A percentile compares a stretch with the other conserved stretches of the same genome.
phyloP scores from a whole-genome alignment of 2,888 invertebrate genomes.

The Malacosoma neustria region DNA sequence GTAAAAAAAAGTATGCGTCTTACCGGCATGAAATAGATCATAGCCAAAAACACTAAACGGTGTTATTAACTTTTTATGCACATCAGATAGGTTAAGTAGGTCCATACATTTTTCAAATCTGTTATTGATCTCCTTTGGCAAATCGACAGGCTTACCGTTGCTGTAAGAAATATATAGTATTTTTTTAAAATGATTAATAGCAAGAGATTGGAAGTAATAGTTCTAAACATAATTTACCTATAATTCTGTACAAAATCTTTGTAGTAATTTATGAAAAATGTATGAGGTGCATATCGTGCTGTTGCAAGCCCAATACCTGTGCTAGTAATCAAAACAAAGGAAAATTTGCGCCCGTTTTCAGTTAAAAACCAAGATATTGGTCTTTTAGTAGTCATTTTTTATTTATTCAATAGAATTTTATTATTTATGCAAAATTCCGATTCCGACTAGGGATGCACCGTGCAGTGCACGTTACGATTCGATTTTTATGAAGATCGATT shows the following conservation, averaged over 20 bases:
- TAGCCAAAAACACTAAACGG: constrained; percentile 84
- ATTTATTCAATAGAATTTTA: constrained; percentile 1
- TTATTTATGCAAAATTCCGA: no score
- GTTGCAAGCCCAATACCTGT: constrained; percentile 62
- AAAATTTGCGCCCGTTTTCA: constrained; percentile 65
- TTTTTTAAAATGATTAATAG: no score
- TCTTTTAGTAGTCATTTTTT: constrained; percentile 36
- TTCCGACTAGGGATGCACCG: no score
- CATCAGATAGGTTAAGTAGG: constrained; percentile 69
- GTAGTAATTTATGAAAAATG: constrained; percentile 76
- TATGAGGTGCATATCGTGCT: constrained; percentile 76
- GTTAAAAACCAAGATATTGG: constrained; percentile 72
- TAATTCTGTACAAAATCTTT: constrained; percentile 78
- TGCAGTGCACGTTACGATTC: no score
- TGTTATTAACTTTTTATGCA: constrained; percentile 63
- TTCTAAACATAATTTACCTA: constrained; percentile 39
- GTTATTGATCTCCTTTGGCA: constrained; percentile 62
- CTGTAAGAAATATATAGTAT: constrained; percentile 58
- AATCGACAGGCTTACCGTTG: constrained; percentile 72
- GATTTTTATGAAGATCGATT: no score
- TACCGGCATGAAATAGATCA: constrained; percentile 82
- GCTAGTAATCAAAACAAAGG: constrained; percentile 57
- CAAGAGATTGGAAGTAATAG: constrained; percentile 1
- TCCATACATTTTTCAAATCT: constrained; percentile 75
- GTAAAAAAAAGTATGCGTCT: no score